These are phyloP conservation scores for Anthoptus insignis DNA, from an alignment of 2,888 invertebrate genomes.

Conservation along the genomic window DNA sequence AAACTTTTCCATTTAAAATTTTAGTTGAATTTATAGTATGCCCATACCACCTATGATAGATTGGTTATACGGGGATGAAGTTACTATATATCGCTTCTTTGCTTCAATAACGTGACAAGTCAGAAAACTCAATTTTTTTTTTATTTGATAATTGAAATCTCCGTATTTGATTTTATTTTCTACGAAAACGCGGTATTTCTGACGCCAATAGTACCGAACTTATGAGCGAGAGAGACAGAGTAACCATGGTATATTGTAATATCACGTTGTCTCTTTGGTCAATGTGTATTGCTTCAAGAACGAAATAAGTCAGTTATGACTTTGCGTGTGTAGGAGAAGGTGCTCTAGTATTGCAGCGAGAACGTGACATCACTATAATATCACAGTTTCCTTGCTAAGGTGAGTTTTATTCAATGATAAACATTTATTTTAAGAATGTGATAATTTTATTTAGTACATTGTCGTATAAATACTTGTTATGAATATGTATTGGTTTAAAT, in stretches of 20 bases:
- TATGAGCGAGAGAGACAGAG: slow-evolving; percentile 16
- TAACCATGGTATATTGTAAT: slow-evolving; percentile 7
- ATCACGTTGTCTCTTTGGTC: slow-evolving; percentile 6
- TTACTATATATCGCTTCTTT: no score
- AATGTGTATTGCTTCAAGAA: not conserved
- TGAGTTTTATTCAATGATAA: slow-evolving; percentile 3
- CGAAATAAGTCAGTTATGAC: slow-evolving; percentile 7
- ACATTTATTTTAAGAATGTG: slow-evolving; percentile 13
- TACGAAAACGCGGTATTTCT: slow-evolving; percentile 17
- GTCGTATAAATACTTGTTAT: slow-evolving; percentile 5
- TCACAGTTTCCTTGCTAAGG: slow-evolving; percentile 12
- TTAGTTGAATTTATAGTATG: no score
- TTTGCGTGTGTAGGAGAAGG: not conserved
- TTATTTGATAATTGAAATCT: no score
- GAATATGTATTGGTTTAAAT: slow-evolving; percentile 7
- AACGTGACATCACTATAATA: slow-evolving; percentile 15
- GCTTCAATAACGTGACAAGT: no score
- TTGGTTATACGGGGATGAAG: no score
- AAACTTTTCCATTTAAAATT: no score
- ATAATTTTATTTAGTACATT: slow-evolving; percentile 12
- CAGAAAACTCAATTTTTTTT: no score
- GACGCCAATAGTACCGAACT: slow-evolving; percentile 10
- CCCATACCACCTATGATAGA: no score
- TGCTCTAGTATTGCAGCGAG: not conserved
- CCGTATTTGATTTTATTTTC: no score